Conservation (phyloP, 2,797 vertebrate species). For the Gila robusta region DNA sequence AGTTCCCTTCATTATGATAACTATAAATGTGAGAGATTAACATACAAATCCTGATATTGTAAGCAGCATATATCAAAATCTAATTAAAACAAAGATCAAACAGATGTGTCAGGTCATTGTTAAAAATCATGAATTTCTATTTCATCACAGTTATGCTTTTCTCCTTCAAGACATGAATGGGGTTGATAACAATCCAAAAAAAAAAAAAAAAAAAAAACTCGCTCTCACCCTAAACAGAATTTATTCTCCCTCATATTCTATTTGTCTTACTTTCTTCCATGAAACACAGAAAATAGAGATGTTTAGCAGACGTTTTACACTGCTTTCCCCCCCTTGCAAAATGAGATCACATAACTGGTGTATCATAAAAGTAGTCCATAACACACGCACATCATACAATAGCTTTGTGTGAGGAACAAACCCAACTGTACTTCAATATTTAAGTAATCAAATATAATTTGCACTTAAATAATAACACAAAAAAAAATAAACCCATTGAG, state of each 20-base stretch:
- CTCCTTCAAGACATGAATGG: not conserved
- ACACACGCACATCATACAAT: not conserved
- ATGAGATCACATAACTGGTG: not conserved
- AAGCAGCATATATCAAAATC: not conserved
- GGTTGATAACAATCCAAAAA: not conserved
- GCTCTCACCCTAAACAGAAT: no score
- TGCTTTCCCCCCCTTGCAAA: not conserved
- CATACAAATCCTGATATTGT: not conserved
- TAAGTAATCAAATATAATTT: not conserved
- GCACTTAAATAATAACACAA: not conserved
- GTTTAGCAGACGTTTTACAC: not conserved
- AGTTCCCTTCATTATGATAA: not conserved
- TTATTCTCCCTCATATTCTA: not conserved
- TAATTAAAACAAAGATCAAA: slow-evolving; percentile 1
- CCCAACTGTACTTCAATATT: not conserved
- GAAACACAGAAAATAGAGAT: not conserved
- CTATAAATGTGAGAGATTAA: not conserved
- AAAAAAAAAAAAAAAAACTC: no score
- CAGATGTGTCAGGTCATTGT: not conserved
- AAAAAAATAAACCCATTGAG: rapidly evolving
- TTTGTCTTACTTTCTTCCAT: no score
- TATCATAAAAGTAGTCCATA: not conserved
- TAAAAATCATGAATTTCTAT: not conserved
- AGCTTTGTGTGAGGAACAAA: not conserved
- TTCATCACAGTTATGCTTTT: not conserved